Evolutionary conservation across 2,113 vertebrate species (phyloP).

Genomic region (Sorex araneus): DNA sequence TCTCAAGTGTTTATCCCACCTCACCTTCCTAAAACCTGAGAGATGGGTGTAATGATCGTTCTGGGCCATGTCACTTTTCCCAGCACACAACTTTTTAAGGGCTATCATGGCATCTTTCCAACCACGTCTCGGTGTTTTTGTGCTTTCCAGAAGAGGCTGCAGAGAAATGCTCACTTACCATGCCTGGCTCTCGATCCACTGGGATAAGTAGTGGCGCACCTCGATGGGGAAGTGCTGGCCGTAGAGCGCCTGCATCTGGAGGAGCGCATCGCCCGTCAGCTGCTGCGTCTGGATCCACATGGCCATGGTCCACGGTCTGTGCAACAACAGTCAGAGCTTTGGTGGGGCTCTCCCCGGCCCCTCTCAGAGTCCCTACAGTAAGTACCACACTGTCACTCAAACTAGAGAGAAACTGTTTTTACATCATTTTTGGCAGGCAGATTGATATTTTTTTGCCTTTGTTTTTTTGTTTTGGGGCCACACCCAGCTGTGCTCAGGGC

Average conservation of each 20-base stretch:
- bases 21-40: slow-evolving; percentile 44
- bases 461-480: too few relatives aligned
- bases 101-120: slow-evolving; percentile 3
- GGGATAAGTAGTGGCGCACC: slow-evolving; percentile 98
- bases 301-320: slow-evolving; percentile 94
- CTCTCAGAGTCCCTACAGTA: neutral
- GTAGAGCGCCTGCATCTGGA: slow-evolving; percentile 99
- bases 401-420: neutral
- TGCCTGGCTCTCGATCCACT: slow-evolving; percentile 97
- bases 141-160: neutral
- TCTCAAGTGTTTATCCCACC: neutral
- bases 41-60: slow-evolving; percentile 15
- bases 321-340: neutral
- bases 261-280: slow-evolving; percentile 97
- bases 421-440: neutral
- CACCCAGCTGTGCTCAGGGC: too few relatives aligned
- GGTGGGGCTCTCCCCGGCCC: neutral
- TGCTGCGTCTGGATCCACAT: slow-evolving; percentile 99
- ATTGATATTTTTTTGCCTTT: neutral
- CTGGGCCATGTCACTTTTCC: neutral
- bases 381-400: neutral
- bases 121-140: neutral
- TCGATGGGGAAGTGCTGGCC: slow-evolving; percentile 99
- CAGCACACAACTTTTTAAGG: slow-evolving; percentile 26
- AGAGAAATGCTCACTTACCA: slow-evolving; percentile 90